These are phyloP conservation scores for Spodoptera frugiperda DNA, from an alignment of 1,140 invertebrate species.

Conservation along the genomic window DNA sequence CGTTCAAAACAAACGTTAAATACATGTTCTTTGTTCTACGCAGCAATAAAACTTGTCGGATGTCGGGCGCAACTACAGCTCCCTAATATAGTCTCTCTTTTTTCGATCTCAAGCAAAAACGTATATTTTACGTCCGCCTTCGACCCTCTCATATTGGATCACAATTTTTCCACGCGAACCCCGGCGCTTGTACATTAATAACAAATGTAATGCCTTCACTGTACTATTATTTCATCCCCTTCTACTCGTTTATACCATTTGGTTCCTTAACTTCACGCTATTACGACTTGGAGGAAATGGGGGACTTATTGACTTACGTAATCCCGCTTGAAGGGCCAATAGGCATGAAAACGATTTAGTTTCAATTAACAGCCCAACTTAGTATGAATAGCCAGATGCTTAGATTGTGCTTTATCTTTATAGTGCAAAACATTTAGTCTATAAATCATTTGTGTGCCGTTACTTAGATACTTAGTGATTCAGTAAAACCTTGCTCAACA, in stretches of 20 bases:
- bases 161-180: slow-evolving; percentile 40
- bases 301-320: slow-evolving; percentile 43
- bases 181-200: slow-evolving; percentile 46
- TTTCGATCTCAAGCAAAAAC: slow-evolving; percentile 13
- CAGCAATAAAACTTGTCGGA: slow-evolving; percentile 24
- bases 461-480: background rate
- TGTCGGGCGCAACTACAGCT: slow-evolving; percentile 1
- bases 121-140: slow-evolving; percentile 34
- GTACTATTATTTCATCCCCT: slow-evolving; percentile 45
- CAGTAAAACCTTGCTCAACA: too few relatives aligned
- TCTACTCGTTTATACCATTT: slow-evolving; percentile 26
- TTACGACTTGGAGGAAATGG: slow-evolving; percentile 25
- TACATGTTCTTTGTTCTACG: slow-evolving; percentile 14
- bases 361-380: slow-evolving; percentile 32
- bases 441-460: background rate
- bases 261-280: slow-evolving; percentile 38
- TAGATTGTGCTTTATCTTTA: background rate
- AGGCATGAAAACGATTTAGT: slow-evolving; percentile 46
- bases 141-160: slow-evolving; percentile 45
- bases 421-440: background rate
- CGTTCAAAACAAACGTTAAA: slow-evolving; percentile 7
- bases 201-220: slow-evolving; percentile 45
- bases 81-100: slow-evolving; percentile 31
- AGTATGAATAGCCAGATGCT: background rate
- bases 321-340: slow-evolving; percentile 37